Base-by-base conservation (phyloP, 1,140 invertebrate genomes). In the Hermetia illucens region DNA sequence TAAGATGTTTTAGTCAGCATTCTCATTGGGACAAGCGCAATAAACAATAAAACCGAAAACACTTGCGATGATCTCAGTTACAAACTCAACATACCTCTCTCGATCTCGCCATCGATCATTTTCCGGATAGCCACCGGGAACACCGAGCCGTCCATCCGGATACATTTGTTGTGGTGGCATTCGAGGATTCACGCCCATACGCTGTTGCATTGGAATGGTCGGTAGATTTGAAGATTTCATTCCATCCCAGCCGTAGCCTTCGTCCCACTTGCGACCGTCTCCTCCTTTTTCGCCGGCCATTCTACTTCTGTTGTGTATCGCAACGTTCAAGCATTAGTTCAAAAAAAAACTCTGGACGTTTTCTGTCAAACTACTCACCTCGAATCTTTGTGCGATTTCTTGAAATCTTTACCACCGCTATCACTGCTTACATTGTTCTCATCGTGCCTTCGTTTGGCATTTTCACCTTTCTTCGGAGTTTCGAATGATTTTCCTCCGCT, bases 401-500 rank as follows among this genome's bases (percentile, higher is more conserved):
- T n/a, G n/a, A n/a, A n/a, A n/a, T n/a, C n/a, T n/a, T n/a, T n/a
- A n/a, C n/a, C n/a, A n/a, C n/a, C n/a, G n/a, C n/a, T n/a, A n/a
- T n/a, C n/a, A n/a, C n/a, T n/a, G n/a, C n/a, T n/a, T n/a, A n/a
- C 21, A 45, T 4, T 34, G 40, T 2, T 44, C 42, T 10, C 25
- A 33, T 15, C 34, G n/a, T 21, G 16, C 38, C 36, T 13, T 15
- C 24, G 30, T 34, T 21, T 32, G 41, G 17, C 20, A 6, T 3
- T 41, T 24, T 21, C 2, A 18, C 9, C 16, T 17, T 15, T 18
- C 33, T 22, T 5, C 18, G n/a, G 31, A 30, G 12, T 9, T 48
- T 19, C 5, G 48, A 30, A 20, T 54, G 52, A 13, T 40, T 6
- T 54, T 52, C 44, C 40, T 25, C 38, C 48, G 21, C 36, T 48